Evolutionary conservation across 2,888 invertebrate genomes (phyloP), one percentile per base, ranked within the genome.

Genomic region (Melanotus villosus): DNA sequence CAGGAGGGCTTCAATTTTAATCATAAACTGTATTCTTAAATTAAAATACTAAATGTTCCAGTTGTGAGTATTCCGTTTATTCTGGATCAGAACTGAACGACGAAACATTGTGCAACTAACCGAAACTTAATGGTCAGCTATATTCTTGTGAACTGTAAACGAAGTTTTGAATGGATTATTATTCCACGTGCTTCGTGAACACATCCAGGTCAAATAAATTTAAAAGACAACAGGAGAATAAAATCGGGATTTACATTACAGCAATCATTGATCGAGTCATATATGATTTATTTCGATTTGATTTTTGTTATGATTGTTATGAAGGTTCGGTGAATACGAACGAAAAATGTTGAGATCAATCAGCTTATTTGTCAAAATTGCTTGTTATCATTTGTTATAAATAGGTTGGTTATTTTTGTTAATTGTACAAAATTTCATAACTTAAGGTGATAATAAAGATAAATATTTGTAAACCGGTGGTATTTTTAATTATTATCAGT

Each of bases 61-160:
- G 59, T 77, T 16, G 26, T 77, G 5, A 67, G 68, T 19, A 66
- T 77, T n/a, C 77, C 77, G 5, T 73, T 77, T 34, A 59, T 74
- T 32, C 18, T 62, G 0, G 77, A 77, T 59, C 77, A 65, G 57
- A 57, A 18, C 58, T 1, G 47, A 57, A 12, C 12, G 9, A 9
- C 72, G 74, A 18, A 81, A 80, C 19, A 67, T 77, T 30, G 80
- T 77, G 4, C 34, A 72, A 12, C 7, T 5, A 0, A n/a, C 6
- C 4, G 26, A 3, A 18, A 59, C 18, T 12, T 59, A 7, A 43
- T 18, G 2, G 12, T 12, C 1, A 30, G 16, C 18, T 18, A 16
- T 14, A 10, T 59, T 14, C 10, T 16, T 7, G 18, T 16, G n/a
- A 4, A 26, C 21, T 1, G 7, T 43, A 3, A 58, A 38, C 1